A percentile compares a stretch with the other conserved stretches of the same genome.
These are phyloP conservation scores for Calliphora vicina DNA, from an alignment of 1,140 invertebrate species.

Conservation along the genomic window DNA sequence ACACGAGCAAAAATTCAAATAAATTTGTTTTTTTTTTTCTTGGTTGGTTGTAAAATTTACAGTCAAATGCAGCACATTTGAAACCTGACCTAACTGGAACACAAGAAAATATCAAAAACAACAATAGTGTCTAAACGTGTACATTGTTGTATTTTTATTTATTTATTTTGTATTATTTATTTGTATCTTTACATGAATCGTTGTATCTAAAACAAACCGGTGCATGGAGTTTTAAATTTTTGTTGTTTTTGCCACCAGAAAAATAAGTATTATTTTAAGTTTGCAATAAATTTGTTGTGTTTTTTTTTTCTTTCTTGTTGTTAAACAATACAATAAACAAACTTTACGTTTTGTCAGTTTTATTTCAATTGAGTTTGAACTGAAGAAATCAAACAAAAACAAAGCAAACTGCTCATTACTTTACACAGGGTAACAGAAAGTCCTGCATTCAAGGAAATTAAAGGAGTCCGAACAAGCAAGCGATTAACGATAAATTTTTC, in stretches of 20 bases:
- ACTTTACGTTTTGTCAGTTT: neutral
- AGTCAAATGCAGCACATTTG: neutral
- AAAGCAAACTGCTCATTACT: neutral
- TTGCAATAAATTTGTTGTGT: neutral
- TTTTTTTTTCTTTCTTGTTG: neutral
- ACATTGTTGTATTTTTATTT: neutral
- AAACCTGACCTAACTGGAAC: conserved; percentile 12
- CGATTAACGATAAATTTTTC: too few relatives aligned
- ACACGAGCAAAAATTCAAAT: neutral
- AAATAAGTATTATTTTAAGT: neutral
- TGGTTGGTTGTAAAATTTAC: neutral
- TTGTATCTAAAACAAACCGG: neutral
- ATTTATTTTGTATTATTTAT: neutral
- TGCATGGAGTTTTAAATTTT: neutral
- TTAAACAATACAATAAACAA: neutral
- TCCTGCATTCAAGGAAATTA: too few relatives aligned
- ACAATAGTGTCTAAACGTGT: neutral
- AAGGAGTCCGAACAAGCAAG: too few relatives aligned
- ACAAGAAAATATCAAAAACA: neutral
- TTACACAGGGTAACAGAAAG: neutral
- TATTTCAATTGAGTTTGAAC: neutral
- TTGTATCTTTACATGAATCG: neutral
- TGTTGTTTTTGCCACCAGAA: neutral
- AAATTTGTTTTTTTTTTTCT: neutral
- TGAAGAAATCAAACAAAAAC: neutral